Base-by-base conservation (phyloP, 2,888 invertebrate species). In the Synanthedon myopaeformis region DNA sequence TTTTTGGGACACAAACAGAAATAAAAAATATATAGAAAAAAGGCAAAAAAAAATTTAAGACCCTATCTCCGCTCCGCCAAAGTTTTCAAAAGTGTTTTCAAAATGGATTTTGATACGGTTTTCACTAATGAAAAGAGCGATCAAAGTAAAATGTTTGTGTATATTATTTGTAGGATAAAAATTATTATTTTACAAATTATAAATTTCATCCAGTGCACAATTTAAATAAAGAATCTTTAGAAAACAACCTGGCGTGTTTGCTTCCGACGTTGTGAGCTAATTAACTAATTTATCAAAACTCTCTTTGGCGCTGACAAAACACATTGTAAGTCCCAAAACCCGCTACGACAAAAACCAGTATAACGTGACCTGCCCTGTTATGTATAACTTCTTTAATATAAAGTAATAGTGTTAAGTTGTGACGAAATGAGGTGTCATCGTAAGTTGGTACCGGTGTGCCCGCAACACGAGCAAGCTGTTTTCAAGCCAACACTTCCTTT, bases 221-320 rank as follows among this genome's bases (percentile, higher is more conserved):
- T 53, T 53, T 52, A 52, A 56, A 54, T 56, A 48, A 52, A 54
- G 54, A 51, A 52, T 35, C 28, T 35, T 10, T 35, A 35, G 10
- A 8, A 35, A 35, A 35, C 35, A 35, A 35, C 35, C 35, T 35
- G 35, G 10, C 35, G 14, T 14, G 45, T 45, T 45, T 45, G 45
- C n/a, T 45, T 45, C 45, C 45, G 14, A 45, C 13, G 45, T 45
- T 13, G 13, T 45, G 49, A 52, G 52, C 56, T 59, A 59, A 59
- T 59, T 58, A 56, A 54, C 53, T 54, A 55, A 58, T 58, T 58
- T 54, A 57, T 57, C 56, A 56, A 54, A 56, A 59, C 53, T 56
- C 56, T 52, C 56, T 51, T 45, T 49, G 45, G 52, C 52, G 55
- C 51, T 52, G 35, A 53, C 54, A 58, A 56, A 52, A 57, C 56